These are phyloP conservation scores for Esox niger DNA, from an alignment of 2,113 vertebrate genomes.

Conservation along the genomic window DNA sequence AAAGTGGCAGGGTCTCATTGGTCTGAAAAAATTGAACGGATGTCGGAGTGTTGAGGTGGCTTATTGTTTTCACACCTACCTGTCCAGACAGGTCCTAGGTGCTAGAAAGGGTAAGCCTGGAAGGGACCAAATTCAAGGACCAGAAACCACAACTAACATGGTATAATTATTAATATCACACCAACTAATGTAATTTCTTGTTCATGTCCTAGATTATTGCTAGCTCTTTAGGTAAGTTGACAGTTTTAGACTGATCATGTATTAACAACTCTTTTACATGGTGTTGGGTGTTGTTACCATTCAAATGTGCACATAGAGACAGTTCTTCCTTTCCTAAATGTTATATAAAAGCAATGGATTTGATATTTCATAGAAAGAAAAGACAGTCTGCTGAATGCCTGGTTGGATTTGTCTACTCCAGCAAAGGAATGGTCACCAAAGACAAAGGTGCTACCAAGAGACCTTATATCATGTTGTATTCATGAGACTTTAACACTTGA, in stretches of 20 bases:
- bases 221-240: not conserved
- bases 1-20: too few relatives aligned
- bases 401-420: slow-evolving; percentile 6
- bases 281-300: slow-evolving; percentile 5
- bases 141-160: not conserved
- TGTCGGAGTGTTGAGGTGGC: not conserved
- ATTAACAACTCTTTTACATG: not conserved
- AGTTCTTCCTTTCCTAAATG: slow-evolving; percentile 5
- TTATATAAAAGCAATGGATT: slow-evolving; percentile 3
- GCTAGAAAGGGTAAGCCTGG: not conserved
- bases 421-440: slow-evolving; percentile 5
- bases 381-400: slow-evolving; percentile 2
- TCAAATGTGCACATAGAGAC: slow-evolving; percentile 7
- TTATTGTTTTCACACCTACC: not conserved
- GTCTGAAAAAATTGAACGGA: not conserved
- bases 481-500: slow-evolving; percentile 17
- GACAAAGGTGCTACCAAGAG: not conserved
- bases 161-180: not conserved
- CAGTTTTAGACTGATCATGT: not conserved
- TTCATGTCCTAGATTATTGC: not conserved
- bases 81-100: not conserved
- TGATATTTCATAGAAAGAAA: slow-evolving; percentile 8
- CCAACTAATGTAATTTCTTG: too few relatives aligned
- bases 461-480: not conserved
- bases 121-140: not conserved